These are phyloP conservation scores for Calameuta filiformis DNA, from an alignment of 2,888 invertebrate genomes.

Conservation along the genomic window DNA sequence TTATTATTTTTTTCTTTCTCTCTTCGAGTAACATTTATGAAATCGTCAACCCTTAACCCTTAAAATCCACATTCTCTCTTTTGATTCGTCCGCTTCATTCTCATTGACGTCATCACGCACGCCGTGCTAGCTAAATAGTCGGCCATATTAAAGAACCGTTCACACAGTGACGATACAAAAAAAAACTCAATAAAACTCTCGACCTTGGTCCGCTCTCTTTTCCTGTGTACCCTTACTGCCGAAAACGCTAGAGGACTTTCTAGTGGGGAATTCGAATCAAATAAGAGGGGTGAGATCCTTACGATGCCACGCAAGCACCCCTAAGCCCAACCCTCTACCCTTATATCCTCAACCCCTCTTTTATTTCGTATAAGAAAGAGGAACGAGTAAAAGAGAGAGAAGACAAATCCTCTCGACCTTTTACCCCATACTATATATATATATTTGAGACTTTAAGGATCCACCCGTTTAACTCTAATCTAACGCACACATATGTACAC, in stretches of 20 bases:
- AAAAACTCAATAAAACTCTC: not conserved
- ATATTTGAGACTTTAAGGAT: not conserved
- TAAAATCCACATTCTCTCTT: not conserved
- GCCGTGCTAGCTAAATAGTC: not conserved
- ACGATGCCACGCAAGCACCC: not conserved
- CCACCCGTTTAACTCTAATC: not conserved
- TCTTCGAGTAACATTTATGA: not conserved
- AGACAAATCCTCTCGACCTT: not conserved
- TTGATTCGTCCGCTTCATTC: not conserved
- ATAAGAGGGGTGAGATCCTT: not conserved
- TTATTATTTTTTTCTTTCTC: not conserved
- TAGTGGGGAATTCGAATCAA: not conserved
- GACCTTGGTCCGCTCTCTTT: not conserved
- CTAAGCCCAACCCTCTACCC: not conserved
- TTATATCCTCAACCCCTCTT: not conserved
- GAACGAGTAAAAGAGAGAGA: not conserved
- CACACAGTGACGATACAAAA: not conserved
- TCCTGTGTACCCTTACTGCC: slow-evolving; percentile 19
- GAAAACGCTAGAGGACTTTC: slow-evolving; percentile 10
- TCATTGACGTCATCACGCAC: not conserved
- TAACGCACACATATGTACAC: not conserved
- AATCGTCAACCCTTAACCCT: not conserved
- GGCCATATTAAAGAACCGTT: not conserved
- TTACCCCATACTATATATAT: not conserved
- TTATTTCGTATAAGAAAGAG: not conserved